Conservation (phyloP, 23 tunicate genomes). For the Clavelina lepadiformis region DNA sequence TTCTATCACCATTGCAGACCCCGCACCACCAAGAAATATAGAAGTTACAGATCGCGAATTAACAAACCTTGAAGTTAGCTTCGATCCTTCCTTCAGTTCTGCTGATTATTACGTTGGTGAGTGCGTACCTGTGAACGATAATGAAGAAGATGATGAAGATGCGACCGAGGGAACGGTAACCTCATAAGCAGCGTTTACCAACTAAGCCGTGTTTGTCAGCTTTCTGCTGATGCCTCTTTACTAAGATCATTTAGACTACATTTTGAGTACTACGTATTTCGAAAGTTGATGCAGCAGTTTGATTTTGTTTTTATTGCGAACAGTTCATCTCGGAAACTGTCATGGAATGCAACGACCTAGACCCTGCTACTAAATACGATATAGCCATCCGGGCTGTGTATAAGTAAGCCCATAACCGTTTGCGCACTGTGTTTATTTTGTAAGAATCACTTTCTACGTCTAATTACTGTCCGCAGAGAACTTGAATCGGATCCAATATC, state of each 20-base stretch:
- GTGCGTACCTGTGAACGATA: conserved; percentile 19
- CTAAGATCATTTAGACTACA: too few relatives aligned
- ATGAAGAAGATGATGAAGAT: neutral
- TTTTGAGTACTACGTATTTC: too few relatives aligned
- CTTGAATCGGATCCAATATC: conserved; percentile 1
- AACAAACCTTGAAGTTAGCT: conserved; percentile 22
- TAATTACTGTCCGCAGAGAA: conserved; percentile 18
- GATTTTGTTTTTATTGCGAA: neutral
- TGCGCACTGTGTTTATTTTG: neutral
- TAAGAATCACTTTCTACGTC: too few relatives aligned
- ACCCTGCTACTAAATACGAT: conserved; percentile 20
- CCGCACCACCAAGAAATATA: conserved; percentile 33
- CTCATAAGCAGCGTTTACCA: neutral
- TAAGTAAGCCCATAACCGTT: conserved; percentile 6
- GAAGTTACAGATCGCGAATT: conserved; percentile 14
- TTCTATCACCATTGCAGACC: conserved; percentile 45
- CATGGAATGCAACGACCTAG: conserved; percentile 20
- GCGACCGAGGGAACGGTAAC: neutral
- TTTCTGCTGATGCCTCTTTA: too few relatives aligned
- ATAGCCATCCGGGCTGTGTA: conserved; percentile 9
- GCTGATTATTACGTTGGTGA: conserved; percentile 33
- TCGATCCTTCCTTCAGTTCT: conserved; percentile 23
- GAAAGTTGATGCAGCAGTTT: neutral
- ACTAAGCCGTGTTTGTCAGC: conserved; percentile 1
- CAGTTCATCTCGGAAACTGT: conserved; percentile 4